Evolutionary conservation across 2,797 vertebrate species (phyloP).

Genomic region (Trematomus bernacchii): DNA sequence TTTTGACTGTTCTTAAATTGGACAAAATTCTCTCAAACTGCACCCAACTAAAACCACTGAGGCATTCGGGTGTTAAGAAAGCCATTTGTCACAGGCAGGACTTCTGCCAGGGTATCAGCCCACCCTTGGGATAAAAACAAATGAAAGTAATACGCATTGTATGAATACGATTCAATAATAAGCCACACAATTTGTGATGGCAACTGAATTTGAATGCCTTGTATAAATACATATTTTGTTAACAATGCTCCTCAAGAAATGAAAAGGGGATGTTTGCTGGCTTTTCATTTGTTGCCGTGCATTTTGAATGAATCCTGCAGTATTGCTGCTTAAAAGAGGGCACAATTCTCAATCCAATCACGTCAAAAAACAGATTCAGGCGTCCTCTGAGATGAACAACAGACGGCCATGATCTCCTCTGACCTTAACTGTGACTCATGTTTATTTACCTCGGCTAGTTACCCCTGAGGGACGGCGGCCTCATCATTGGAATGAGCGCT

Average conservation of each 20-base stretch:
- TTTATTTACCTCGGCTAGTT: conserved; percentile 67
- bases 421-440: conserved; percentile 70
- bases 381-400: conserved; percentile 54
- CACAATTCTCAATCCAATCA: conserved; percentile 41
- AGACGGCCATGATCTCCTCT: conserved; percentile 58
- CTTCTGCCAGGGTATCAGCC: conserved; percentile 46
- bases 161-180: conserved; percentile 44
- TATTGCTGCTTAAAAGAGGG: conserved; percentile 30
- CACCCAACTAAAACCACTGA: conserved; percentile 40
- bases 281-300: neutral
- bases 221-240: conserved; percentile 45
- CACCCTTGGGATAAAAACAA: conserved; percentile 40
- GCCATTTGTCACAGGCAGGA: conserved; percentile 63
- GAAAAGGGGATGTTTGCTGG: neutral
- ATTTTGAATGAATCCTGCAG: neutral
- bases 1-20: conserved; percentile 66
- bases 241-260: conserved; percentile 21
- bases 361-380: conserved; percentile 37
- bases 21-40: conserved; percentile 55
- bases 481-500: conserved; percentile 61
- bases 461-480: conserved; percentile 48
- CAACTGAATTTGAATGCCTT: conserved; percentile 35
- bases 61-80: conserved; percentile 56
- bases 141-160: conserved; percentile 43
- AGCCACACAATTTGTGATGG: conserved; percentile 30